These are phyloP conservation scores for Eulemur mongoz DNA, from an alignment of 2,797 vertebrate genomes.

Conservation along the genomic window DNA sequence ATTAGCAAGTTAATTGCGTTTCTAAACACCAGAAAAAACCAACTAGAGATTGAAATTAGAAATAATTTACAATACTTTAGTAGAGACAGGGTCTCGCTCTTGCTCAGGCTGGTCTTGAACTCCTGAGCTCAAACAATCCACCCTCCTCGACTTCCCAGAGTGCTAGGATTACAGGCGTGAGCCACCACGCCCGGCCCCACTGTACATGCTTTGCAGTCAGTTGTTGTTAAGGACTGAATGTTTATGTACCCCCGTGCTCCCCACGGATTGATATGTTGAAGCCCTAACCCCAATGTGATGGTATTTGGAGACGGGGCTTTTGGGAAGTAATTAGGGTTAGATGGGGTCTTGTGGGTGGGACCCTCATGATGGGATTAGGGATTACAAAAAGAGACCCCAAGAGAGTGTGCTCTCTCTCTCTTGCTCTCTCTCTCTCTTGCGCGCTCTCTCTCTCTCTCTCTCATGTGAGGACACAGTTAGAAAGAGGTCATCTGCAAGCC, in stretches of 20 bases:
- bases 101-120: no score
- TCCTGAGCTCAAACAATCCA: no score
- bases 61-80: not conserved
- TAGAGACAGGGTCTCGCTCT: no score
- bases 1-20: not conserved
- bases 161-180: no score
- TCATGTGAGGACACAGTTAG: not conserved
- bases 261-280: not conserved
- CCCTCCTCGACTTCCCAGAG: no score
- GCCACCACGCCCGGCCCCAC: not conserved
- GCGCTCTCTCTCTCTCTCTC: not conserved
- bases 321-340: not conserved
- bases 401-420: not conserved
- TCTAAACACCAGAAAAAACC: not conserved
- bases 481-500: not conserved
- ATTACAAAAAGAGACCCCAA: not conserved
- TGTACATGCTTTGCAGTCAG: not conserved
- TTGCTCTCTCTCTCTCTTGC: not conserved
- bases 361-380: not conserved
- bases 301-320: not conserved
- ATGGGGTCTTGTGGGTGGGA: not conserved
- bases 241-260: not conserved
- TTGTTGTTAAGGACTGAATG: not conserved
- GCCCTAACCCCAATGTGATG: not conserved
- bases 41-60: not conserved